Percentiles rank a stretch among this genome's conserved stretches.
Conservation (phyloP, 2,888 invertebrate species). For the Neoitamus cyanurus region DNA sequence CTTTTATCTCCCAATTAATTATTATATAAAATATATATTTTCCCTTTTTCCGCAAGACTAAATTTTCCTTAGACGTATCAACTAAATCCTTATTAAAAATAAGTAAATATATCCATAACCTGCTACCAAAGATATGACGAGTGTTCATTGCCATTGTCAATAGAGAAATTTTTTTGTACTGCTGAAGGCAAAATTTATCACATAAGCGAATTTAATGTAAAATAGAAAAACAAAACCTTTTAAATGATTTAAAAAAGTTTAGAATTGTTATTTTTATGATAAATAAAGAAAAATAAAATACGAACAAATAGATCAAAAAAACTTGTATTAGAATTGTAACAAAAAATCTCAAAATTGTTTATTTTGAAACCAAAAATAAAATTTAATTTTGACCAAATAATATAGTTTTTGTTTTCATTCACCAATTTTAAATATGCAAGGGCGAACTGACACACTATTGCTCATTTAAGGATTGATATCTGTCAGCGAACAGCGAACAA, state of each 20-base stretch:
- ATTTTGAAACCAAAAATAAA: constrained; percentile 2
- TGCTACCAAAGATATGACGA: neutral
- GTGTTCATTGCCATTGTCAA: constrained; percentile 27
- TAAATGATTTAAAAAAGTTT: constrained; percentile 5
- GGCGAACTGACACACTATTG: too few species aligned
- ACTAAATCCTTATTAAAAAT: too few species aligned
- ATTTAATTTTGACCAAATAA: neutral
- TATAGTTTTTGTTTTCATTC: neutral
- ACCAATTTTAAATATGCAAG: too few species aligned
- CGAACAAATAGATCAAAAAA: neutral
- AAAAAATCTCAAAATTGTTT: constrained; percentile 10
- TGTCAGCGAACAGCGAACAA: too few species aligned
- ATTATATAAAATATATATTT: too few species aligned
- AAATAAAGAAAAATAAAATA: neutral
- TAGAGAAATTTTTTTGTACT: constrained; percentile 36
- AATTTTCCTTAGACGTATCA: too few species aligned
- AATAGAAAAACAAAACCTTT: constrained; percentile 17
- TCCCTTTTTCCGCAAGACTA: too few species aligned
- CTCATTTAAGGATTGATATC: too few species aligned
- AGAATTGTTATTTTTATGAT: constrained; percentile 34
- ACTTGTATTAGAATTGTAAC: neutral
- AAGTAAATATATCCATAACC: neutral
- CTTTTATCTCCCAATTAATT: too few species aligned
- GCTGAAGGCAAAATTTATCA: constrained; percentile 29
- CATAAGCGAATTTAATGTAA: constrained; percentile 38